Evolutionary conservation across 2,113 vertebrate species (phyloP), one percentile per base, ranked within the genome.

Genomic region (Catharus bicknelli): DNA sequence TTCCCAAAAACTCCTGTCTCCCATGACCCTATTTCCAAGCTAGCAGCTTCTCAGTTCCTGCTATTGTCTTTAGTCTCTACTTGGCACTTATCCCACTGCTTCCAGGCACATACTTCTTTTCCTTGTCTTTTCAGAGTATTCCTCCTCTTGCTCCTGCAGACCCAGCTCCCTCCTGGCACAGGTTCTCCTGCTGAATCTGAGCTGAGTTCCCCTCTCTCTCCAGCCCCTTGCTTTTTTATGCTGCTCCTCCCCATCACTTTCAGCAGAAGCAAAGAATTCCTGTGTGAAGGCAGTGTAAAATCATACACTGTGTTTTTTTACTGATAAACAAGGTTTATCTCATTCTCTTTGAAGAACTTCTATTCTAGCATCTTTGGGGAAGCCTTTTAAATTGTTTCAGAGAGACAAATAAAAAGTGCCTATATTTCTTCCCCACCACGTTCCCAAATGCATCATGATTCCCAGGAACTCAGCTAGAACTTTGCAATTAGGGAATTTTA

Each of bases 371-470:
- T 45, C 4, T 43, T 53, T 83, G 34, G 27, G 64, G 21, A 80
- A 76, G 13, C 14, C 36, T 81, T 90, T 82, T 10, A n/a, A 74
- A 32, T n/a, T 30, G 3, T 47, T 55, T 85, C 30, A 58, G 38
- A 66, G 57, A 42, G 62, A 20, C 15, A 73, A 91, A 57, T 3
- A 1, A 48, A 58, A 82, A 70, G 27, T 10, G 30, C 11, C 2
- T 30, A 36, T 26, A n/a, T 40, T 10, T 9, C 4, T 2, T 3
- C 3, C 19, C 10, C 40, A 0, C 15, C 19, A 2, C 0, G 1
- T 76, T 85, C 38, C 50, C 62, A 79, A 83, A 87, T 66, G 70
- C 55, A 50, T 16, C 38, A 5, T 43, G 55, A 36, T 84, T 78
- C 61, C 53, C 73, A 43, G 61, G 63, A 69, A 62, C 62, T 66